Evolutionary conservation across 2,113 vertebrate genomes (phyloP).

Genomic region (Agapornis roseicollis): DNA sequence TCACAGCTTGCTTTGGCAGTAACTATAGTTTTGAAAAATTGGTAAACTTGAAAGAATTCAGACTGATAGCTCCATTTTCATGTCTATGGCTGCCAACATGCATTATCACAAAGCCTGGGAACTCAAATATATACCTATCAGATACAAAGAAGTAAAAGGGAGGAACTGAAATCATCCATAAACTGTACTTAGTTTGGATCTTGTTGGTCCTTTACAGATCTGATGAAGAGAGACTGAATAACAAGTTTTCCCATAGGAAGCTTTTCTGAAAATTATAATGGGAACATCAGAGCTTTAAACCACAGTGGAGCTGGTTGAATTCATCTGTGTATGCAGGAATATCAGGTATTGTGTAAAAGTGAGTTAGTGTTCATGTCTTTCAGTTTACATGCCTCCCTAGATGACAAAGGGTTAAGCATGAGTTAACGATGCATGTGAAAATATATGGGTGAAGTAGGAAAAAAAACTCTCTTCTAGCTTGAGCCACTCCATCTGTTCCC

Average conservation of each 20-base stretch:
- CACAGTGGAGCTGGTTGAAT: neutral
- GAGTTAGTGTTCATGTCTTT: neutral
- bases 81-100: neutral
- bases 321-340: neutral
- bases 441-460: constrained; percentile 25
- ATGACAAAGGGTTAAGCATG: constrained; percentile 39
- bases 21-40: neutral
- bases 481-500: constrained; percentile 72
- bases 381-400: neutral
- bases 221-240: neutral
- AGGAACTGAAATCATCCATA: neutral
- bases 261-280: neutral
- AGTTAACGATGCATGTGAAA: constrained; percentile 43
- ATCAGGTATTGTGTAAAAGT: neutral
- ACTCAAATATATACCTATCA: neutral
- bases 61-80: neutral
- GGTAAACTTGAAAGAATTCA: neutral
- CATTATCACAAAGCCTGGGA: neutral
- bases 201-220: neutral
- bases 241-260: neutral
- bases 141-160: neutral
- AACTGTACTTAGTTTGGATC: neutral
- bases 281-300: neutral
- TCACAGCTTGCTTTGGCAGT: neutral
- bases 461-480: constrained; percentile 52